Evolutionary conservation across 2,113 vertebrate genomes (phyloP).

Genomic region (Semnornis frantzii): DNA sequence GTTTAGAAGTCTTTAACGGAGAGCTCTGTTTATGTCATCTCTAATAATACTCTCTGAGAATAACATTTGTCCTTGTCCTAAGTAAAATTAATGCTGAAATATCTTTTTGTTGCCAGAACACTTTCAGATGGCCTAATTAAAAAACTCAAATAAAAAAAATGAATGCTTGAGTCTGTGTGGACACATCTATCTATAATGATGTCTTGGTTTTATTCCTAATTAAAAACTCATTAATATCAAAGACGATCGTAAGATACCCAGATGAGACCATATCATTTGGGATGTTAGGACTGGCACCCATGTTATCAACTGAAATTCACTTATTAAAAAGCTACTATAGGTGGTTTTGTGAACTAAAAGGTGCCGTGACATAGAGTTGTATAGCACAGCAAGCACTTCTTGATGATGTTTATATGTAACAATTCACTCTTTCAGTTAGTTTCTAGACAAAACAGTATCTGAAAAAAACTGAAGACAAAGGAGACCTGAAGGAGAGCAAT

Average conservation of each 20-base stretch:
- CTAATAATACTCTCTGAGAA: not conserved
- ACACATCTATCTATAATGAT: not conserved
- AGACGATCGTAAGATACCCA: not conserved
- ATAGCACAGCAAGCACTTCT: not conserved
- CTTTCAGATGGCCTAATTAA: not conserved
- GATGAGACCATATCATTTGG: not conserved
- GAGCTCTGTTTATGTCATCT: not conserved
- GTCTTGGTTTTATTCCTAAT: slow-evolving; percentile 8
- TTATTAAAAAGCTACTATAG: not conserved
- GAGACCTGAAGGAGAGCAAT: not conserved
- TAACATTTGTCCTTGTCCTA: not conserved
- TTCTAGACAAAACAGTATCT: not conserved
- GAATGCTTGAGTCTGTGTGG: not conserved
- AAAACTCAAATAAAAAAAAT: not conserved
- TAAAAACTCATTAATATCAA: slow-evolving; percentile 49
- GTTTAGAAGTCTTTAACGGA: not conserved
- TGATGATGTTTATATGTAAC: not conserved
- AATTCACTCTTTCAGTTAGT: not conserved
- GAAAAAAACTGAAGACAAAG: not conserved
- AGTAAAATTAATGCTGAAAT: slow-evolving; percentile 9
- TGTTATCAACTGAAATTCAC: not conserved
- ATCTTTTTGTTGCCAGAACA: not conserved
- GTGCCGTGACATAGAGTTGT: not conserved
- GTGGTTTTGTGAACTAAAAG: too few species aligned
- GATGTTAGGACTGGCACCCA: not conserved